Base-by-base conservation (phyloP, 2,888 invertebrate genomes). In the Agriopis marginaria region DNA sequence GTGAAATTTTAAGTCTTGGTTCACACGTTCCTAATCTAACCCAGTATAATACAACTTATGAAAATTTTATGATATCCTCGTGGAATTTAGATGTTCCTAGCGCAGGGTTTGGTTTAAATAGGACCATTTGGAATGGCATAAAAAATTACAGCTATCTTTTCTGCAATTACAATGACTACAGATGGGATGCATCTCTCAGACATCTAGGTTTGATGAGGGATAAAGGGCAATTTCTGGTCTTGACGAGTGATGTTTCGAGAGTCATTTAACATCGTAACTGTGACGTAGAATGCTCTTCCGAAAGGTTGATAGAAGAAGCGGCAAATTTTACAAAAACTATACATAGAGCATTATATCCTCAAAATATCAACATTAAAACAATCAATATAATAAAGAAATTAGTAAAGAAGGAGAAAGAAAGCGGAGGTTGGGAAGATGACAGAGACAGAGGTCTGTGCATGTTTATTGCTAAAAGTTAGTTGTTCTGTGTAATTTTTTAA, bases 161-260 rank as follows among this genome's bases (percentile, higher is more conserved):
- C 58, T 89, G 89, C 63, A 71, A 79, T 32, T 82, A 78, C 55
- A 73, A 87, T 40, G 86, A 88, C 65, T 82, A 74, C 45, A 78
- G 80, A n/a, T 88, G 89, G 89, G 79, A 79, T 7, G 75, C 69
- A n/a, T 86, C 86, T 14, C 68, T 89, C 1, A 78, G 75, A 7
- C 68, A 81, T 66, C 65, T 87, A 0, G 75, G 76, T 0, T 74
- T 65, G 7, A 75, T 79, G 47, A 77, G 77, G 56, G 67, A 70
- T 64, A 66, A 71, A 50, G 77, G 77, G 0, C 75, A 72, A 40
- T 72, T 87, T 53, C 66, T 72, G 40, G 68, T 85, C 61, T 45
- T 81, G 4, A 69, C 82, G 0, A 73, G 79, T 7, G 68, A 74
- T 55, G 85, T 81, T n/a, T 72, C 87, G 0, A 81, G 88, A 66